A percentile compares a stretch with the other conserved stretches of the same genome.
phyloP scores from a whole-genome alignment of 2,797 vertebrate species.

The Nyctalus aviator region DNA sequence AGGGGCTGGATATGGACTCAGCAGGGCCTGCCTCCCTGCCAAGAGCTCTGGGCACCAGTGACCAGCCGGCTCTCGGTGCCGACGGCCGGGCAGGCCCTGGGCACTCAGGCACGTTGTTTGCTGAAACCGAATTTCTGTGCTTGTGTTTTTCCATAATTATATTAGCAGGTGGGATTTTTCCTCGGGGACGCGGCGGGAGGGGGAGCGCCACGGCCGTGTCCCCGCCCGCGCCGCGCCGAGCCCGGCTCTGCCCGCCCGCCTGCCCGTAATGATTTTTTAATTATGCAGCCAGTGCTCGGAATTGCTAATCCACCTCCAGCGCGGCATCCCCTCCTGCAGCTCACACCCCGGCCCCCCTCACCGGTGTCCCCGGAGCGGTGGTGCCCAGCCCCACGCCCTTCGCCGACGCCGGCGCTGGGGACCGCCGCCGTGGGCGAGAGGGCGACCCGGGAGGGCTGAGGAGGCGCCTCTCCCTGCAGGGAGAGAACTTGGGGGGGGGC shows the following conservation, averaged over 20 bases:
- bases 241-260: conserved; percentile 71
- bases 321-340: conserved; percentile 63
- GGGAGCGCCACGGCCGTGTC: conserved; percentile 71
- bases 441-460: rapidly evolving
- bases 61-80: background rate
- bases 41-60: background rate
- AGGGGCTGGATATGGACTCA: background rate
- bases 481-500: background rate
- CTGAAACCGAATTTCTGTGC: conserved; percentile 81
- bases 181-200: conserved; percentile 79
- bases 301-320: conserved; percentile 80
- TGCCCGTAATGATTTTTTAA: conserved; percentile 84
- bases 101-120: conserved; percentile 79
- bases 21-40: background rate
- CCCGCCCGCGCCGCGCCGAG: conserved; percentile 74
- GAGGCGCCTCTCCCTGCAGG: background rate
- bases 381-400: background rate
- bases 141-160: conserved; percentile 85
- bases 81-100: conserved; percentile 66
- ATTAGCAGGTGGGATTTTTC: conserved; percentile 85
- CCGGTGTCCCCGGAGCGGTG: conserved; percentile 14
- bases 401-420: rapidly evolving
- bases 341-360: conserved; percentile 56
- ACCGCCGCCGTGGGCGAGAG: background rate
- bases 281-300: conserved; percentile 82